Percentiles rank a stretch among this genome's conserved stretches.
phyloP scores from a whole-genome alignment of 2,113 vertebrate species.

The Lutjanus erythropterus region DNA sequence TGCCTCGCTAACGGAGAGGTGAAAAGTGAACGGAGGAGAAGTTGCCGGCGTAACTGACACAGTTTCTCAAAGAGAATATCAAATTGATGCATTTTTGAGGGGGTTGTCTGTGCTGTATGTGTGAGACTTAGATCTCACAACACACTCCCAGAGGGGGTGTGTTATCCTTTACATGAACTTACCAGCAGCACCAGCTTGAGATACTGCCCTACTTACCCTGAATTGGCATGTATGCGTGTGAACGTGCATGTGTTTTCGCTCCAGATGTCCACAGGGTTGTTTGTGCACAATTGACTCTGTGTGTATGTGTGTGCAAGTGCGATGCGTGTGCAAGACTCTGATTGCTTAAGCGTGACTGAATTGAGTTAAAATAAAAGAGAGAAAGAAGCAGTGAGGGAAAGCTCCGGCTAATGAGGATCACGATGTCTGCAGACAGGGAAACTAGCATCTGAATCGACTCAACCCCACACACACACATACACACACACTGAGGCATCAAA shows the following conservation, averaged over 20 bases:
- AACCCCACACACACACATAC: background rate
- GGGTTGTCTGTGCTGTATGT: conserved; percentile 10
- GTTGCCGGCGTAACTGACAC: conserved; percentile 31
- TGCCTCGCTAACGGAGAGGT: background rate
- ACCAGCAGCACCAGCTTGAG: conserved; percentile 45
- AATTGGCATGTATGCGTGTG: conserved; percentile 29
- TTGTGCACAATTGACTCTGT: conserved; percentile 26
- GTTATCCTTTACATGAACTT: conserved; percentile 74
- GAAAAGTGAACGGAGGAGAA: background rate
- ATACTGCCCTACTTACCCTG: conserved; percentile 74
- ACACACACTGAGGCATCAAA: conserved; percentile 16
- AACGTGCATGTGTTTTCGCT: conserved; percentile 24
- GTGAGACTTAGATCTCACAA: conserved; percentile 50
- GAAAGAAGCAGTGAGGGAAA: background rate
- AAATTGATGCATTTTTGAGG: conserved; percentile 45
- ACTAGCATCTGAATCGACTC: conserved; percentile 15
- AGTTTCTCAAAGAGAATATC: conserved; percentile 57
- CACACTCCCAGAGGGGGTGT: conserved; percentile 61
- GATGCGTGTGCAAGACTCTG: conserved; percentile 19
- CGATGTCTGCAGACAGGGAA: conserved; percentile 50
- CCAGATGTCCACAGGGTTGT: conserved; percentile 43
- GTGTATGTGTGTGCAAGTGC: conserved; percentile 6
- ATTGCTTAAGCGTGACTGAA: conserved; percentile 71
- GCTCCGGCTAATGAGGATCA: conserved; percentile 71
- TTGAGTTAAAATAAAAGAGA: conserved; percentile 52